Evolutionary conservation across 2,113 vertebrate genomes (phyloP).

Genomic region (Phalacrocorax brasilianus): DNA sequence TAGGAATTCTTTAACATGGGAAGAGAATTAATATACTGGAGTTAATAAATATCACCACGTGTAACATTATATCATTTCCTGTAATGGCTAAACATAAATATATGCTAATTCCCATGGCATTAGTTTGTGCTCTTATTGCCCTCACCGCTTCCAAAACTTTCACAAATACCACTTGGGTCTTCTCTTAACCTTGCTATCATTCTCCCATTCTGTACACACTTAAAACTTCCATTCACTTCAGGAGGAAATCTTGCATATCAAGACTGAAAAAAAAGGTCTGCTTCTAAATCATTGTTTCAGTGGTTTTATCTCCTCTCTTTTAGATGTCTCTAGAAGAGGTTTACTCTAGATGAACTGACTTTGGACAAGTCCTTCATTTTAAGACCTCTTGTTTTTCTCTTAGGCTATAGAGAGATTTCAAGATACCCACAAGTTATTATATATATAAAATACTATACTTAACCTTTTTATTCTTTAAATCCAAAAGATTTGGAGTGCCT

Average conservation of each 20-base stretch:
- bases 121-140: background rate
- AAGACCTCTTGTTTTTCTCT: background rate
- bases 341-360: background rate
- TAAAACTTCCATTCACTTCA: background rate
- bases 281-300: background rate
- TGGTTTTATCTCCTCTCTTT: background rate
- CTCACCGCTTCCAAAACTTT: background rate
- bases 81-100: background rate
- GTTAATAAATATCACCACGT: background rate
- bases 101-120: background rate
- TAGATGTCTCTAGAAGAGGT: background rate
- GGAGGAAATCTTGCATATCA: background rate
- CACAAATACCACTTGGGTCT: background rate
- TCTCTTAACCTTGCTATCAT: background rate
- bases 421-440: background rate
- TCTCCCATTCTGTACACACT: background rate
- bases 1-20: background rate
- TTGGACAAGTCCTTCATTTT: background rate
- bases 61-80: background rate
- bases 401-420: background rate
- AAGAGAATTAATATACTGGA: background rate
- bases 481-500: fast-evolving
- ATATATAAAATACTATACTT: background rate
- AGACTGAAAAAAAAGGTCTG: background rate
- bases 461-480: background rate